These are phyloP conservation scores for Varanus salvator DNA, from an alignment of 2,113 vertebrate genomes.

Conservation along the genomic window DNA sequence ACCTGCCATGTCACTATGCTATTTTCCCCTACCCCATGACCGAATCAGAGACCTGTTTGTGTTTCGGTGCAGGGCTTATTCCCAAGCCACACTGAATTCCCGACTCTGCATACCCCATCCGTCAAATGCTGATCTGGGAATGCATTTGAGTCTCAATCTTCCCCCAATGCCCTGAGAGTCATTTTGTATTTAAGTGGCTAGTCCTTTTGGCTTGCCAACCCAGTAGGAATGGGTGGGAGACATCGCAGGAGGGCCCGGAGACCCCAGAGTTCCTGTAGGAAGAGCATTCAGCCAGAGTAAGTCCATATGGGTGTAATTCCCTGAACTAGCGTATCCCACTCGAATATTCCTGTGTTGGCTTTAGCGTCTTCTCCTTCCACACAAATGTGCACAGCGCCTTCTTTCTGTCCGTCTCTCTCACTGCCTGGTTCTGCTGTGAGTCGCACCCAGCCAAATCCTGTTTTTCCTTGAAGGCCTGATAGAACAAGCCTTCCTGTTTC, in stretches of 20 bases:
- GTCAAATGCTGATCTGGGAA: no score
- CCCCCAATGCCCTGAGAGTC: no score
- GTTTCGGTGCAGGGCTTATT: neutral
- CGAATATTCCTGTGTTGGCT: neutral
- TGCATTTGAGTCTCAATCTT: no score
- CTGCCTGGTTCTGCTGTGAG: neutral
- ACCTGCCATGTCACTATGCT: neutral
- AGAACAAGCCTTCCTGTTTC: fast-evolving
- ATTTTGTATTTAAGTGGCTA: neutral
- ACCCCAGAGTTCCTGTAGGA: neutral
- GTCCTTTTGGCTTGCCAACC: neutral
- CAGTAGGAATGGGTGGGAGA: neutral
- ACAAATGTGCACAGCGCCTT: neutral
- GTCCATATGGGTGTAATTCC: neutral
- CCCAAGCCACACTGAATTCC: neutral
- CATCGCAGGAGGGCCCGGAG: neutral
- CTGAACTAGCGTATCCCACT: neutral
- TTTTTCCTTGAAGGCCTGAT: neutral
- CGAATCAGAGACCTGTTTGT: no score
- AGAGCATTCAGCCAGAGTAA: neutral
- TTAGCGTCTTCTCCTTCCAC: neutral
- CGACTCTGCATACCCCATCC: no score
- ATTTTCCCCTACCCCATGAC: no score
- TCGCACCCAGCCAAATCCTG: fast-evolving
- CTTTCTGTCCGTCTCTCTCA: no score